A percentile compares a stretch with the other conserved stretches of the same genome.
phyloP scores from a whole-genome alignment of 2,888 invertebrate genomes.

The Shargacucullia verbasci region DNA sequence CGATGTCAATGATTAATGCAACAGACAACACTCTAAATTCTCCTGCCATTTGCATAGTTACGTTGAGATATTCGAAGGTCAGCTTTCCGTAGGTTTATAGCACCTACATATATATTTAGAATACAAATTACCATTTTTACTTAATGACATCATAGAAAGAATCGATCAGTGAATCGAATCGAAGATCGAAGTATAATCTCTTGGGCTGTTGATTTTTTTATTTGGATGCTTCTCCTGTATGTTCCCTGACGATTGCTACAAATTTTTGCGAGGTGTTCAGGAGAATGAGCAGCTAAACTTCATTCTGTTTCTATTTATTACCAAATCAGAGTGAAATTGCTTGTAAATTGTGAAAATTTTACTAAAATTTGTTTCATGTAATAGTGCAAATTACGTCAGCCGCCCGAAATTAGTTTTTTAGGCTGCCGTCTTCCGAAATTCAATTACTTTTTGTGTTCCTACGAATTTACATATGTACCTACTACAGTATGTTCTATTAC shows the following conservation, averaged over 20 bases:
- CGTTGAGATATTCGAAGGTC: conserved; percentile 47
- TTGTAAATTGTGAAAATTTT: conserved; percentile 27
- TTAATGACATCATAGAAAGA: conserved; percentile 15
- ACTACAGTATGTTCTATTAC: neutral
- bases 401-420: conserved; percentile 44
- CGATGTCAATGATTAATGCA: conserved; percentile 27
- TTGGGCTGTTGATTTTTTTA: too few species aligned
- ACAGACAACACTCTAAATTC: conserved; percentile 45
- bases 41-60: conserved; percentile 23
- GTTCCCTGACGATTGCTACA: too few species aligned
- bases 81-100: conserved; percentile 14
- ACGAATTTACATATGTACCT: conserved; percentile 30
- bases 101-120: conserved; percentile 30
- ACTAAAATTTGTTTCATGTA: conserved; percentile 41
- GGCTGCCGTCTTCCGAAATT: conserved; percentile 31
- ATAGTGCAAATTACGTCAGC: conserved; percentile 31
- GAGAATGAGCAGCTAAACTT: too few species aligned
- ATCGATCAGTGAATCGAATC: neutral
- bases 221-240: too few species aligned
- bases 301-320: neutral
- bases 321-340: conserved; percentile 18
- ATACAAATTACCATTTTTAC: conserved; percentile 40
- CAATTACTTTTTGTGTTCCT: conserved; percentile 49
- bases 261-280: too few species aligned
- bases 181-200: too few species aligned